Conservation (phyloP, 2,113 vertebrate genomes). For the Cavia porcellus region DNA sequence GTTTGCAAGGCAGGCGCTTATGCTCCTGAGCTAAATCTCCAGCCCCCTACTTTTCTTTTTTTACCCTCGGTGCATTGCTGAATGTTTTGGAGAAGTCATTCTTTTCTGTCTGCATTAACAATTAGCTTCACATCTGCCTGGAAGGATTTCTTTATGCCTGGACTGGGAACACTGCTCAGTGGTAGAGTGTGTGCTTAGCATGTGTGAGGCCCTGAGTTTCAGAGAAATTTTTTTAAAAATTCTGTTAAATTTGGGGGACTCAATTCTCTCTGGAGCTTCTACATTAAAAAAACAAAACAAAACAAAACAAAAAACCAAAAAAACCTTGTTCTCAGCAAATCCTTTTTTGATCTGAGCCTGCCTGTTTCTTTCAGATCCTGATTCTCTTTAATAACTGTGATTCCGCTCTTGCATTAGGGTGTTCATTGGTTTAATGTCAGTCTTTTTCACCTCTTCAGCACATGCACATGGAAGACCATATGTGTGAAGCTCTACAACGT, state of each 20-base stretch:
- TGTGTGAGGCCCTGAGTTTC: neutral
- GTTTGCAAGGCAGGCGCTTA: too few relatives aligned
- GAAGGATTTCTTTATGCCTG: constrained; percentile 26
- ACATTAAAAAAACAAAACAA: neutral
- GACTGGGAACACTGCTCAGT: neutral
- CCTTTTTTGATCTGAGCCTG: neutral
- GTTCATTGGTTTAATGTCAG: neutral
- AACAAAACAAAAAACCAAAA: too few relatives aligned
- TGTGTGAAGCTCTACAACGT: neutral
- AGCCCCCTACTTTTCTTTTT: too few relatives aligned
- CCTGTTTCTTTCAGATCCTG: neutral
- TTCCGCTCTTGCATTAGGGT: neutral
- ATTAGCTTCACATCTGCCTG: neutral
- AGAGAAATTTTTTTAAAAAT: too few relatives aligned
- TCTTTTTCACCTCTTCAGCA: neutral
- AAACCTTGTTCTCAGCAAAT: neutral
- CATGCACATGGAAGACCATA: neutral
- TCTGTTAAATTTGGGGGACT: neutral
- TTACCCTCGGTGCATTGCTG: neutral
- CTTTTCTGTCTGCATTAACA: neutral
- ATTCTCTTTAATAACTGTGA: neutral
- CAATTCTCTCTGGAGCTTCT: neutral
- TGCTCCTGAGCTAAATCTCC: too few relatives aligned
- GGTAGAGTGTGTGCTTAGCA: neutral
- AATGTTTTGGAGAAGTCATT: neutral